Base-by-base conservation (phyloP, 2,797 vertebrate genomes). In the Syngnathus acus region DNA sequence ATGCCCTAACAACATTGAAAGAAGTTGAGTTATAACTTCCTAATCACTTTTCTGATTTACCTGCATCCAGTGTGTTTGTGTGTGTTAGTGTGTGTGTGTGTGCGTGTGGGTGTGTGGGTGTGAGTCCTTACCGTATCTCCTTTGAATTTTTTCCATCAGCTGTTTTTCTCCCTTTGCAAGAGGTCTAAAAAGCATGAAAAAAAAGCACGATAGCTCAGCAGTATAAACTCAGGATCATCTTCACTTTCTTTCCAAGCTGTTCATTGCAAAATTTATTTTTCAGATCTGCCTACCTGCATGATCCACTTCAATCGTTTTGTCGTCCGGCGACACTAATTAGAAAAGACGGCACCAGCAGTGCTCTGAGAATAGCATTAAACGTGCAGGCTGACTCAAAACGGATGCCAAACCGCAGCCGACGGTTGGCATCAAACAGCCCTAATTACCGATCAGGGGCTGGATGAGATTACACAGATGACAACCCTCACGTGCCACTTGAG, bases 111-210 rank as follows among this genome's bases (percentile, higher is more conserved):
- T 66, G 45, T 59, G 43, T 68, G 51, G 65, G 64, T 64, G 54
- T 70, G 23, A 65, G 53, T 67, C 51, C 42, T 50, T 66, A 13
- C 10, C 4, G 42, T 4, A 32, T 65, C 48, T 62, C 65, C 68
- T 68, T 76, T 80, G 79, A 70, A 75, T 79, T 79, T 83, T 83
- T 70, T 50, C 70, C 17, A 1, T 78, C 80, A 82, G 85, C 80
- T 83, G 79, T 38, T 51, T 50, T 39, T 19, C 9, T 9, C 17
- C 40, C 19, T 40, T 40, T 60, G 19, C 10, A 7, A 21, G 38
- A 17, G 14, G 5, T 6, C 0, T 16, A 7, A 6, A 40, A 60
- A 40, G 58, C 26, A 32, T 32, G 26, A 59, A 59, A 61, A 60
- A 60, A 21, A 39, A 42, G 5, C 13, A 21, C 17, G 2, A 21